Evolutionary conservation across 64 coral and sea anemone genomes (phyloP), one percentile per base, ranked within the genome.

Genomic region (Montipora cactus): DNA sequence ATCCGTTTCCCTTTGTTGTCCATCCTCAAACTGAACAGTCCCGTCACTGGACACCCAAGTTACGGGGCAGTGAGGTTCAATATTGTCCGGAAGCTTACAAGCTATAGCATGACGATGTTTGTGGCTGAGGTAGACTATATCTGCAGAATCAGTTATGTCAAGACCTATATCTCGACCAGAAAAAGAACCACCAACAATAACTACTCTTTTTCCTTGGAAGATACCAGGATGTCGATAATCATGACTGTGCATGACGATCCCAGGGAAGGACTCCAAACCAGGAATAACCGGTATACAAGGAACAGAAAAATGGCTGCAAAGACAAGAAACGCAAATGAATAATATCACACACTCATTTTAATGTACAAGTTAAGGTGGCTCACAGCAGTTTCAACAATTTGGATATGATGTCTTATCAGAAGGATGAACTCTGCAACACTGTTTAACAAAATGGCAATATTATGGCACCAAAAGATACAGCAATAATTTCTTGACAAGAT

Each of bases 201-300:
- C 90, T 18, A 92, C 46, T 5, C 51, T 53, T 19, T 76, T 92
- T 70, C 74, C 90, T 48, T 59, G n/a, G 47, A 92, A 92, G 28
- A 55, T 16, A 8, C 83, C 90, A 15, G 90, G 90, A 77, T 59
- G 19, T 19, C 81, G 22, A 52, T 92, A 92, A 22, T 92, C 47
- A 76, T 85, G 90, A 73, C 90, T 92, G 51, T 92, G 90, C 90
- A 92, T 92, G 2, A 92, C 81, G 37, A 49, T 10, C 2, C 90
- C 90, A 59, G 90, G 90, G 46, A 92, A 92, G 16, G 83, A 68
- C 9, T 77, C 71, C 14, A 86, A 46, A 37, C 80, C 81, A 25
- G 23, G 23, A 25, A 25, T 25, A 25, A 25, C 23, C 23, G 23
- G 23, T 25, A 25, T 25, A 25, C 62, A 58, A 11, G 90, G 90